Percentiles rank a stretch among this genome's conserved stretches.
phyloP scores from a whole-genome alignment of 2,113 vertebrate genomes.

The Phylloscopus trochilus region DNA sequence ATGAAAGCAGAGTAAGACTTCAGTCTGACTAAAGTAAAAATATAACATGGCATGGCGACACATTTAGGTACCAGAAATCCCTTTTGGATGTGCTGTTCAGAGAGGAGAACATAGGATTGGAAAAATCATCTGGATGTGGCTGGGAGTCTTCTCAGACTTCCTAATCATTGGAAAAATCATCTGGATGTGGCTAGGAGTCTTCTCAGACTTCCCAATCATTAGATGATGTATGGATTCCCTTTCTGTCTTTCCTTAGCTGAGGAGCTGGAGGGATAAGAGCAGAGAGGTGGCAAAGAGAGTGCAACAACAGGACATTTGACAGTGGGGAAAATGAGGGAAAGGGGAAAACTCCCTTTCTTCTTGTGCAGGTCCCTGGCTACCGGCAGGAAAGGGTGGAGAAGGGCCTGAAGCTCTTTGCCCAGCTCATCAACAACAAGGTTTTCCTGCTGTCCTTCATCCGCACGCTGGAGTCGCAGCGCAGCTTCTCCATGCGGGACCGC shows the following conservation, averaged over 20 bases:
- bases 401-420: conserved; percentile 93
- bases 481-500: conserved; percentile 97
- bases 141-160: neutral
- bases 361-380: conserved; percentile 89
- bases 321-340: neutral
- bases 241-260: neutral
- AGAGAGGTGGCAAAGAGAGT: neutral
- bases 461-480: conserved; percentile 92
- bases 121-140: neutral
- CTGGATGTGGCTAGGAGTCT: neutral
- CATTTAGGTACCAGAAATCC: neutral
- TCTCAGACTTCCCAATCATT: neutral
- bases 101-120: neutral
- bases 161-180: neutral
- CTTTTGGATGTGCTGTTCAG: neutral
- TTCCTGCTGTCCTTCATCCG: conserved; percentile 96
- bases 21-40: neutral
- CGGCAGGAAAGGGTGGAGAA: conserved; percentile 95
- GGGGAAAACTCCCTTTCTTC: neutral
- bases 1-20: neutral
- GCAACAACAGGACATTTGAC: neutral
- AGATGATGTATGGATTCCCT: neutral
- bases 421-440: conserved; percentile 98
- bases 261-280: neutral
- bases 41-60: accelerated